A percentile compares a stretch with the other conserved stretches of the same genome.
Conservation (phyloP, 1,140 invertebrate species). For the Microvelia longipes region DNA sequence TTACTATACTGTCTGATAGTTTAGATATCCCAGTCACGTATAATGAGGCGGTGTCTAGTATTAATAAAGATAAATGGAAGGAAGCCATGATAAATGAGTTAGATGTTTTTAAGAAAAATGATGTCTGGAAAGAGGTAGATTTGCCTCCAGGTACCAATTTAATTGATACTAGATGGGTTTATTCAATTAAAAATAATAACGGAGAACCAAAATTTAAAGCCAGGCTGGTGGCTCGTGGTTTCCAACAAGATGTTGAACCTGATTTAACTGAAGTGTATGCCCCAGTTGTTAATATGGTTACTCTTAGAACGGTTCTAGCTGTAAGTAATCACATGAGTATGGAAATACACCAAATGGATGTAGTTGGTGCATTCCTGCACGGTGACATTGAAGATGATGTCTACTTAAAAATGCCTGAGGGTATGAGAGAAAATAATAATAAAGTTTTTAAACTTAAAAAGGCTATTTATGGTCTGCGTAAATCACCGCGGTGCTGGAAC, state of each 20-base stretch:
- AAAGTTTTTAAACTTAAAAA: constrained; percentile 23
- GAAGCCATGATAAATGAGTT: neutral
- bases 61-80: neutral
- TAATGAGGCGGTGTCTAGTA: neutral
- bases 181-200: neutral
- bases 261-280: constrained; percentile 13
- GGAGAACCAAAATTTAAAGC: constrained; percentile 13
- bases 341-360: constrained; percentile 6
- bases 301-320: constrained; percentile 8
- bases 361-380: constrained; percentile 17
- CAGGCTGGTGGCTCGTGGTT: constrained; percentile 16
- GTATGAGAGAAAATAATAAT: constrained; percentile 7
- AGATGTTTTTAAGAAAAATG: neutral
- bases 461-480: constrained; percentile 24
- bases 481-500: constrained; percentile 22
- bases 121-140: neutral
- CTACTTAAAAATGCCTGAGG: constrained; percentile 16
- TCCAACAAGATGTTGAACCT: constrained; percentile 9
- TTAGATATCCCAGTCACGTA: neutral
- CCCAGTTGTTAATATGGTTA: constrained; percentile 12
- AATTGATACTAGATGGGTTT: neutral
- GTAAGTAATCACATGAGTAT: constrained; percentile 4
- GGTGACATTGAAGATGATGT: constrained; percentile 16
- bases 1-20: neutral
- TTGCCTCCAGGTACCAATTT: neutral